phyloP scores from a whole-genome alignment of 2,797 vertebrate species.

The Furcifer pardalis region DNA sequence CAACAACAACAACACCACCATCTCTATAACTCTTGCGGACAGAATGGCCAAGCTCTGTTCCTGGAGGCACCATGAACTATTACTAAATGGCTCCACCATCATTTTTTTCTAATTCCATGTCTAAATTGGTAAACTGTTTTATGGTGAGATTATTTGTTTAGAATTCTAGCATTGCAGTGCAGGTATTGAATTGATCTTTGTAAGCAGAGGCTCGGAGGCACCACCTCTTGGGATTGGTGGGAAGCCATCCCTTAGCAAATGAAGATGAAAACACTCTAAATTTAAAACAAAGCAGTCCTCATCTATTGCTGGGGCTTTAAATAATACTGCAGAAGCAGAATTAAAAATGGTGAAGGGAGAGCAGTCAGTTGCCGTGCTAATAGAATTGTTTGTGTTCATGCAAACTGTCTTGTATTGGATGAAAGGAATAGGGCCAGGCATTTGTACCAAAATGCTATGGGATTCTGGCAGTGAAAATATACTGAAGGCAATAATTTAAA shows the following conservation, averaged over 20 bases:
- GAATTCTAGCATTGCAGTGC: not conserved
- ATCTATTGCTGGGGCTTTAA: constrained; percentile 39
- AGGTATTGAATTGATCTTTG: constrained; percentile 63
- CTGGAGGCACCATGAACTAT: not conserved
- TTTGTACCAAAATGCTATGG: constrained; percentile 40
- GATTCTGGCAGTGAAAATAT: constrained; percentile 32
- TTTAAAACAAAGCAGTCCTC: constrained; percentile 52
- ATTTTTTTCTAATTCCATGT: not conserved
- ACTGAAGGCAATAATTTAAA: not conserved
- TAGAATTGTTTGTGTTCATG: constrained; percentile 23
- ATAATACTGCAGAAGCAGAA: constrained; percentile 36
- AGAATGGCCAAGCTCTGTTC: not conserved
- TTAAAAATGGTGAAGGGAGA: constrained; percentile 53
- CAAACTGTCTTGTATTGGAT: constrained; percentile 54
- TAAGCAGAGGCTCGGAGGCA: constrained; percentile 60
- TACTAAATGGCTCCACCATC: not conserved
- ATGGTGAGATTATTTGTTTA: not conserved
- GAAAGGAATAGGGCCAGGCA: not conserved
- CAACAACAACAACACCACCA: no score
- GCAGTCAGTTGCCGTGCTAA: constrained; percentile 42
- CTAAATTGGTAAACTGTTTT: not conserved
- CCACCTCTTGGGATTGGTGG: constrained; percentile 36
- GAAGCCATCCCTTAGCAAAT: constrained; percentile 67
- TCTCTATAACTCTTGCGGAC: no score
- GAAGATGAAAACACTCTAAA: constrained; percentile 69